Base-by-base conservation (phyloP, 1,140 invertebrate genomes). In the Penaeus chinensis region DNA sequence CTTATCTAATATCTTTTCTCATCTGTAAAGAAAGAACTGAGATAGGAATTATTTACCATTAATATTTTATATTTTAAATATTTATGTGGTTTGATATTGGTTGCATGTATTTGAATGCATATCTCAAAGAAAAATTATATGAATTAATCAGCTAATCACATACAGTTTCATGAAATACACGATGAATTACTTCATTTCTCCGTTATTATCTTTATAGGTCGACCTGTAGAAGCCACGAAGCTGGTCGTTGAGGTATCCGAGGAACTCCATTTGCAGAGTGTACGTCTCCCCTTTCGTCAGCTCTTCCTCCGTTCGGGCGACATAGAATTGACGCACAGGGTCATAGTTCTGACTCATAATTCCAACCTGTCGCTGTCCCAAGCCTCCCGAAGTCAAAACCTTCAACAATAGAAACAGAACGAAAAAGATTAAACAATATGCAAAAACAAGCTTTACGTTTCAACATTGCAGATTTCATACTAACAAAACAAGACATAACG, bases 301-400 rank as follows among this genome's bases (percentile, higher is more conserved):
- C 88, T 0, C 93, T 32, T 94, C 92, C 16, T 92, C 92, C 47
- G 96, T 91, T 78, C 94, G 92, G 42, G 97, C 93, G 37, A 96
- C 94, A 87, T 96, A 94, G 91, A 97, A 97, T 91, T 98, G 94
- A 69, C 95, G 93, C 10, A 94, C 93, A 47, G 93, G 94, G 91
- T 96, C 95, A 91, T 94, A 84, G 7, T 77, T 8, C 62, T 74
- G 78, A 18, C 61, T n/a, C 54, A 2, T 19, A 61, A 61, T n/a
- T 18, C 65, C 32, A 19, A 83, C n/a, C 5, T 24, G 13, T 10
- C 27, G 63, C n/a, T 69, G 42, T 54, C 7, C 19, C 37, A 24
- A 11, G 22, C 37, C 24, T 20, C 16, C 27, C 18, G 22, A 20
- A 37, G 37, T n/a, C n/a, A 74, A 32, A 20, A 42, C 27, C 69